Evolutionary conservation across 2,113 vertebrate genomes (phyloP), one percentile per base, ranked within the genome.

Genomic region (Cygnus buccinator): DNA sequence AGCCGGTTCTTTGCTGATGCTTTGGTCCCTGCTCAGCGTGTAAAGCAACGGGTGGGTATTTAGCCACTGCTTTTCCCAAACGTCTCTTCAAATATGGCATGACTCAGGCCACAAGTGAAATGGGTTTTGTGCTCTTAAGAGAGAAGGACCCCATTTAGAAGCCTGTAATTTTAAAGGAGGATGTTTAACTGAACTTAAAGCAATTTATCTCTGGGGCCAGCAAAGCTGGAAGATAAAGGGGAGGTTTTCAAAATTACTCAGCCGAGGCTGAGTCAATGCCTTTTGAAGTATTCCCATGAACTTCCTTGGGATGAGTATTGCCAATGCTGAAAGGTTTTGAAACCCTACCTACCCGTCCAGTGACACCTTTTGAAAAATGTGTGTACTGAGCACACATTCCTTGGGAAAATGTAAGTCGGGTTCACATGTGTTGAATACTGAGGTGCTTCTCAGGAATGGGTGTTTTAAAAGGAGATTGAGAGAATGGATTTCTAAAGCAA

Each of bases 291-390:
- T 93, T 96, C 87, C 87, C 54, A 39, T 89, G 89, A 91, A 95
- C 70, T 87, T 95, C 81, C 89, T 72, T 39, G 74, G 66, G 74
- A 78, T 87, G 84, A 78, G 55, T 63, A 54, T 22, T 89, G 81
- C 87, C 23, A 15, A 1, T 62, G 85, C 71, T 95, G 95, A 97
- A 95, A 96, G 87, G 75, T 93, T 91, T 77, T 95, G 95, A 96
- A 97, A 95, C 93, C 71, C 48, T 93, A 94, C 87, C 93, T 95
- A 39, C 63, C 41, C 44, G 83, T 66, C 67, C 91, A 87, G 50
- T 93, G 94, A 90, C 91, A 87, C 58, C 78, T 91, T 90, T 90
- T 95, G 84, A 94, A 94, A 94, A 95, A 95, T 91, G 82, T 88
- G 77, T 94, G 74, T 85, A 25, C 94, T 90, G 63, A 95, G 75